Conservation (phyloP, 2,797 vertebrate species). For the Sebastolobus alascanus region DNA sequence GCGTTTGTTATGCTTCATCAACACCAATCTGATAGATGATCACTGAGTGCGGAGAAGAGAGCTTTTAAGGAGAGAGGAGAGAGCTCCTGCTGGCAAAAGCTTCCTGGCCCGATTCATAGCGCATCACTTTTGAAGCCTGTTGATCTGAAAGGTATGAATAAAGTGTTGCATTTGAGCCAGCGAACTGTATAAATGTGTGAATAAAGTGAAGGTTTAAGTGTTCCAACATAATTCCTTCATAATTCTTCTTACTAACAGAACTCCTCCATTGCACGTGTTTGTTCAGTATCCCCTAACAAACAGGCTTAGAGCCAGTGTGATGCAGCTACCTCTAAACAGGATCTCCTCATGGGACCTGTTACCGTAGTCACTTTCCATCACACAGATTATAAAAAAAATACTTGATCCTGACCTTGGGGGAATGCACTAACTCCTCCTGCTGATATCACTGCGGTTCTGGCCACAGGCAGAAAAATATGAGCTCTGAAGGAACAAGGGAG, state of each 20-base stretch:
- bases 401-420: constrained; percentile 67
- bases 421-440: constrained; percentile 53
- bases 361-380: constrained; percentile 85
- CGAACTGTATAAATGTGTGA: not conserved
- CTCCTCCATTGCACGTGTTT: constrained; percentile 16
- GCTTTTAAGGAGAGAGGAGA: constrained; percentile 15
- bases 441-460: constrained; percentile 60
- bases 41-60: constrained; percentile 6
- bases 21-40: constrained; percentile 48
- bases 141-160: constrained; percentile 17
- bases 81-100: constrained; percentile 8
- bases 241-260: not conserved
- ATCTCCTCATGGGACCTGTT: constrained; percentile 76
- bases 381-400: constrained; percentile 45
- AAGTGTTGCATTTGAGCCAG: constrained; percentile 8
- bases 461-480: constrained; percentile 55
- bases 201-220: not conserved
- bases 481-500: constrained; percentile 44
- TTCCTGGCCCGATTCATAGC: not conserved
- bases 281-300: constrained; percentile 27
- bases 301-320: constrained; percentile 39
- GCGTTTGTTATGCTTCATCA: constrained; percentile 39
- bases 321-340: constrained; percentile 59
- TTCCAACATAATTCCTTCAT: not conserved
- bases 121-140: not conserved